phyloP scores from a whole-genome alignment of 2,113 vertebrate genomes.

The Grammomys surdaster region DNA sequence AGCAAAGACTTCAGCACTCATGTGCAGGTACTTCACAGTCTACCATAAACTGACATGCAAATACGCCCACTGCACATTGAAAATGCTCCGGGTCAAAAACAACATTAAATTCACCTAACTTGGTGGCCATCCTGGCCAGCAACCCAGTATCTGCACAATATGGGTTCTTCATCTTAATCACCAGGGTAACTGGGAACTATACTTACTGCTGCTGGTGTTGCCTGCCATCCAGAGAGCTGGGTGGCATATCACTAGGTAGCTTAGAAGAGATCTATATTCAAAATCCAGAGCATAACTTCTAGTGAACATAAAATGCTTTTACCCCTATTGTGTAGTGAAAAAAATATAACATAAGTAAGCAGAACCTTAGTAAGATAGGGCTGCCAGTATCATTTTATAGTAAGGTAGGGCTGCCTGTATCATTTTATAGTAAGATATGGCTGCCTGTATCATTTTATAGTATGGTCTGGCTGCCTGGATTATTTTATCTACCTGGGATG shows the following conservation, averaged over 20 bases:
- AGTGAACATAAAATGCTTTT: neutral
- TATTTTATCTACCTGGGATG: neutral
- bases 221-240: neutral
- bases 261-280: neutral
- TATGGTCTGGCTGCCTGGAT: neutral
- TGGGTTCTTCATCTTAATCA: neutral
- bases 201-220: neutral
- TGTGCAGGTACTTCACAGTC: neutral
- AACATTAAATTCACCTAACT: too few species aligned
- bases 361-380: neutral
- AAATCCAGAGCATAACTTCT: neutral
- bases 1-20: neutral
- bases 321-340: neutral
- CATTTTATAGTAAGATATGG: too few species aligned
- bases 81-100: neutral
- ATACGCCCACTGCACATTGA: neutral
- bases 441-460: too few species aligned
- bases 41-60: neutral
- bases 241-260: too few species aligned
- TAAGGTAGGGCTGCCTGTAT: too few species aligned
- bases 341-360: neutral
- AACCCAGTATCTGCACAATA: neutral
- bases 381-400: too few species aligned
- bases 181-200: neutral
- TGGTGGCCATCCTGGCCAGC: neutral